Evolutionary conservation across 92 coral and sea anemone species (phyloP), one percentile per base, ranked within the genome.

Genomic region (Palythoa grandiflora): DNA sequence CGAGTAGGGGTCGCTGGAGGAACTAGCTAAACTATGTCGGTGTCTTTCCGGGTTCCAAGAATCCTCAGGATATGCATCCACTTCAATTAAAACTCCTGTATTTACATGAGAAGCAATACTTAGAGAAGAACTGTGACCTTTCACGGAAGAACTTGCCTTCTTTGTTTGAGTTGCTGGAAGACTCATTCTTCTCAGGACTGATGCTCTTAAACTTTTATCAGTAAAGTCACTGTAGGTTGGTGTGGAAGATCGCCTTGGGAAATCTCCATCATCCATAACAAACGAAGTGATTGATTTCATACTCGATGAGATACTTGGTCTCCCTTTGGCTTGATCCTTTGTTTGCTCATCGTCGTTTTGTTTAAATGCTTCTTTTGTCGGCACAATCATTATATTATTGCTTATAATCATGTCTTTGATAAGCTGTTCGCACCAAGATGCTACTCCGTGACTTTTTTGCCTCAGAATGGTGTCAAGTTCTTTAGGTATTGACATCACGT

Each of bases 351-450:
- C 65, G 16, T 81, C 84, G 61, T 85, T 73, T 66, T 81, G 51
- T 38, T 44, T 81, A 63, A 97, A 93, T 9, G 95, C 98, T 73
- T 95, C 91, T 38, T 86, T 70, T 79, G 76, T 94, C 13, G 91
- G 79, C 10, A 97, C 99, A 17, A 97, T 89, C 61, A 88, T 89
- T 36, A 97, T 92, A 65, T 90, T 80, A 21, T 93, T 96, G 52
- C 98, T 91, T 3, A 89, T 74, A 14, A 97, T 80, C 96, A 94
- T 92, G 84, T 95, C 98, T 78, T 97, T 97, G 80, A 95, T 96
- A 13, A 97, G 94, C 77, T 97, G 99, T 73, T 97, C 98, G 72
- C 99, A 97, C 99, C 99, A 97, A 14, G 98, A 92, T 2, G 99
- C 98, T 1, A 97, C 96, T 8, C 99, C 99, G 60, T 97, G 99